phyloP scores from a whole-genome alignment of 2,888 invertebrate genomes.

The Merodon equestris region DNA sequence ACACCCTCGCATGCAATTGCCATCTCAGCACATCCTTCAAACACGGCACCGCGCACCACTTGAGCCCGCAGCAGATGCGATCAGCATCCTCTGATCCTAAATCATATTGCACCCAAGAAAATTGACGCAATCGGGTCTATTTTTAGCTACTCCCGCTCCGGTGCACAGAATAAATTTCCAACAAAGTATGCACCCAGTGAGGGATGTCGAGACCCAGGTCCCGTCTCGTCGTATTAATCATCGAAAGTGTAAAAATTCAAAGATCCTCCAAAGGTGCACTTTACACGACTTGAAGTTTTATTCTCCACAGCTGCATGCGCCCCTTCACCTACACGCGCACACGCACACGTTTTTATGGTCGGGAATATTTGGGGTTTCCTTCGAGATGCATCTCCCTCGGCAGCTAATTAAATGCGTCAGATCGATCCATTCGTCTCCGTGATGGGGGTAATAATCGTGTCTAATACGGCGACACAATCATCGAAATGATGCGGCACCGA shows the following conservation, averaged over 20 bases:
- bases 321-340: no score
- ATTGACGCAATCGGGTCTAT: conserved; percentile 50
- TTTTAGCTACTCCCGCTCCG: conserved; percentile 35
- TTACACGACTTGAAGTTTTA: conserved; percentile 77
- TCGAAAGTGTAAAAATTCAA: conserved; percentile 65
- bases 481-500: conserved; percentile 63
- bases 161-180: conserved; percentile 62
- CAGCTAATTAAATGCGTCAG: conserved; percentile 64
- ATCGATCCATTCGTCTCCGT: conserved; percentile 60
- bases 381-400: conserved; percentile 55
- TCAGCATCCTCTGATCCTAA: conserved; percentile 61
- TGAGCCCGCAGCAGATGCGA: conserved; percentile 62
- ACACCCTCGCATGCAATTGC: conserved; percentile 17
- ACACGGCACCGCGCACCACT: conserved; percentile 47
- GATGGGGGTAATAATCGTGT: conserved; percentile 68
- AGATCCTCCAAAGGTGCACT: conserved; percentile 72
- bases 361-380: conserved; percentile 40
- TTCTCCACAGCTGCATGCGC: conserved; percentile 75
- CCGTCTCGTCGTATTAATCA: conserved; percentile 67
- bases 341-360: conserved; percentile 41
- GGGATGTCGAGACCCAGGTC: conserved; percentile 47
- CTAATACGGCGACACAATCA: conserved; percentile 66
- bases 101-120: conserved; percentile 62
- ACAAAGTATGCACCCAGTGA: conserved; percentile 33
- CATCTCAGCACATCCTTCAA: conserved; percentile 44